Evolutionary conservation across 2,113 vertebrate species (phyloP), one percentile per base, ranked within the genome.

Genomic region (Gavialis gangeticus): DNA sequence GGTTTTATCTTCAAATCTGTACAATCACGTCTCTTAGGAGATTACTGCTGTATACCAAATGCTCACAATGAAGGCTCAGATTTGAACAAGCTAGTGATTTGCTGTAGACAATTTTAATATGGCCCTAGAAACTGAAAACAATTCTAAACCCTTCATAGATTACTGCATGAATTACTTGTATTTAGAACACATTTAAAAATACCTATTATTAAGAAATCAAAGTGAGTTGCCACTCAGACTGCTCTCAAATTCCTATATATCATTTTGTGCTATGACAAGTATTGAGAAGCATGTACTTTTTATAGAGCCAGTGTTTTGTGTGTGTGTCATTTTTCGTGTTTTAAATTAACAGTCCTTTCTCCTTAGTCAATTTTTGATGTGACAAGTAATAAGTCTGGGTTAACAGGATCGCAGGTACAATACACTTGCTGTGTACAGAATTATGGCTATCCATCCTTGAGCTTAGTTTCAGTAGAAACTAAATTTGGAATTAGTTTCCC

Each of bases 391-490:
- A 24, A 91, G 22, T 90, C 1, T 1, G 63, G 67, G 12, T 79
- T 79, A 79, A 58, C 22, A 55, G 5, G 57, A 83, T 8, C 79
- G 67, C 85, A 91, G 57, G 21, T 89, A 89, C 88, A 95, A 92
- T 76, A 85, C 7, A 79, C 93, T 87, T 95, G 54, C 34, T 64
- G 10, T 25, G 64, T 5, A 64, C 89, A 82, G 84, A 79, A 62
- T 73, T 91, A 82, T 91, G 54, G 11, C 54, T 84, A 30, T 56
- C 75, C 90, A 24, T 85, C 59, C 63, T 91, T 86, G 94, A 94
- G 91, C 88, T 84, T 58, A 87, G 60, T 91, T 95, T 96, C 91
- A 94, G 88, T 94, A 93, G 95, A 95, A 97, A 90, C 8, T 78
- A 92, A 84, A 93, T 96, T 95, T 92, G 91, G 60, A 95, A 93